These are phyloP conservation scores for Heliconius hortense DNA, from an alignment of 2,888 invertebrate genomes.

Conservation along the genomic window DNA sequence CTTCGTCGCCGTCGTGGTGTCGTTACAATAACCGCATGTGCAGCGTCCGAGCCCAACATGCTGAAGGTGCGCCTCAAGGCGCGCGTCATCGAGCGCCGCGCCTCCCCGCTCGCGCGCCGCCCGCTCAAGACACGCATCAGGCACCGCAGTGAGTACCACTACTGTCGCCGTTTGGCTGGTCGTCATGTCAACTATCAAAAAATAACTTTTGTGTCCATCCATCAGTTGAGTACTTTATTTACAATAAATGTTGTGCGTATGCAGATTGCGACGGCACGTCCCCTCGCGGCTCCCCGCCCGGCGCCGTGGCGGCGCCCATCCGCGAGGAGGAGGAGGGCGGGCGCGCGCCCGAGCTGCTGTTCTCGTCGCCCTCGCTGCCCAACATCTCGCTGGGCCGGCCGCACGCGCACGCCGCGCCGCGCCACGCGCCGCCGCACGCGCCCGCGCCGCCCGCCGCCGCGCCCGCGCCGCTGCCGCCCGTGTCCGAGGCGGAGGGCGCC, in stretches of 20 bases:
- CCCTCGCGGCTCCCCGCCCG: slow-evolving; percentile 78
- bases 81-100: slow-evolving; percentile 96
- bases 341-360: slow-evolving; percentile 88
- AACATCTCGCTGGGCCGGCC: slow-evolving; percentile 96
- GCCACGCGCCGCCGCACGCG: slow-evolving; percentile 79
- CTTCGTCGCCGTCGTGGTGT: slow-evolving; percentile 26
- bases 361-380: slow-evolving; percentile 97
- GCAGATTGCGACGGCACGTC: slow-evolving; percentile 80
- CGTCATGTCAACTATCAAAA: too few relatives aligned
- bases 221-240: too few relatives aligned
- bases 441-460: slow-evolving; percentile 40
- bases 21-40: slow-evolving; percentile 56
- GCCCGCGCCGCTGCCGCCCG: slow-evolving; percentile 65
- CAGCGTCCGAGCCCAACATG: slow-evolving; percentile 98
- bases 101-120: slow-evolving; percentile 94
- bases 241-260: not conserved
- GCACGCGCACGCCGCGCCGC: slow-evolving; percentile 86
- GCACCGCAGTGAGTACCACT: slow-evolving; percentile 76
- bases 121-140: slow-evolving; percentile 88
- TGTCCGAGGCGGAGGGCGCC: slow-evolving; percentile 90
- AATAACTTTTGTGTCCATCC: not conserved
- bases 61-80: slow-evolving; percentile 96
- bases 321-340: slow-evolving; percentile 91
- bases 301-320: slow-evolving; percentile 84
- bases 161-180: not conserved